Percentiles rank a stretch among this genome's conserved stretches.
phyloP scores from a whole-genome alignment of 2,113 vertebrate genomes.

The Antechinus flavipes region DNA sequence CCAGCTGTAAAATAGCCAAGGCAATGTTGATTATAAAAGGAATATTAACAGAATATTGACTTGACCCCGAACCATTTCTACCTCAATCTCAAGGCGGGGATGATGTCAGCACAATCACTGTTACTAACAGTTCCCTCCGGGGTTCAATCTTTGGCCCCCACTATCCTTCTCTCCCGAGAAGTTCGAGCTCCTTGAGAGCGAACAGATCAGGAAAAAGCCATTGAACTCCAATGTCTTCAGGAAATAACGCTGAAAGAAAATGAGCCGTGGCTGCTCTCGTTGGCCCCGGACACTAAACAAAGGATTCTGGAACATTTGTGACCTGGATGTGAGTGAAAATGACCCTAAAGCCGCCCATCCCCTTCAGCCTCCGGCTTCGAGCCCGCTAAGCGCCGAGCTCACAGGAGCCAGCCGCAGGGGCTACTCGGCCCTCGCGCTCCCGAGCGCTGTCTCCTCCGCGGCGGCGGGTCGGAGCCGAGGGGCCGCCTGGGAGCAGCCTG shows the following conservation, averaged over 20 bases:
- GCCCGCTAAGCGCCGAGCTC: too few species aligned
- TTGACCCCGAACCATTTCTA: background rate
- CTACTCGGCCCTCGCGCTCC: background rate
- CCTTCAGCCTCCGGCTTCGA: background rate
- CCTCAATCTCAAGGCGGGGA: background rate
- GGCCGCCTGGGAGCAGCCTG: background rate
- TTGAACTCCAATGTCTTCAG: background rate
- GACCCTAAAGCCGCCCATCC: background rate
- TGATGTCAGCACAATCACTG: background rate
- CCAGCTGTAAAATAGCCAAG: background rate
- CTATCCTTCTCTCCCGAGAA: background rate
- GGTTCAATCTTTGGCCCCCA: background rate
- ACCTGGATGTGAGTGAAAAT: background rate
- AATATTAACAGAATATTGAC: background rate
- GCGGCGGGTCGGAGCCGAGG: background rate
- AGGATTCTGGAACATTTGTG: background rate
- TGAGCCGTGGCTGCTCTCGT: rapidly evolving
- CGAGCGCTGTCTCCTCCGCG: background rate
- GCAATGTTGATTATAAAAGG: background rate
- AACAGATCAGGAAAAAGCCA: background rate
- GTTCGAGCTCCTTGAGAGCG: background rate
- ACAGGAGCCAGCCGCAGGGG: background rate
- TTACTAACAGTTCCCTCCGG: background rate
- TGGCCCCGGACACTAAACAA: background rate
- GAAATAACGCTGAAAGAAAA: background rate